These are phyloP conservation scores for Biston stratarius DNA, from an alignment of 2,888 invertebrate species.

Conservation along the genomic window DNA sequence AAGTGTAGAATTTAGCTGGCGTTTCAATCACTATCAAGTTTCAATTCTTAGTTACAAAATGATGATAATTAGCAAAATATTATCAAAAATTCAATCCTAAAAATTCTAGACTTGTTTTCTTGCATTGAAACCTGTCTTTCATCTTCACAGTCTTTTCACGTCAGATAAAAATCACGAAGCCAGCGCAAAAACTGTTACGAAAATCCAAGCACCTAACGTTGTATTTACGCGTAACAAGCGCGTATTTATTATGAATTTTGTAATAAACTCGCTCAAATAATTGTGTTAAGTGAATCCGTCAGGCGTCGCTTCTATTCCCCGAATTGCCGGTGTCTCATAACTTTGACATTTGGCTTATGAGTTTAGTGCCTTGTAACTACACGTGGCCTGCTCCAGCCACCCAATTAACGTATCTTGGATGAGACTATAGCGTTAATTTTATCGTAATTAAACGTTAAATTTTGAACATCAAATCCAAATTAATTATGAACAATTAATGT, in stretches of 20 bases:
- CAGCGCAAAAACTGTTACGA: constrained; percentile 18
- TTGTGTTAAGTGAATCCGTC: constrained; percentile 60
- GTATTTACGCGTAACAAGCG: constrained; percentile 16
- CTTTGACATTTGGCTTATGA: constrained; percentile 50
- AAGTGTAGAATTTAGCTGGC: too few relatives aligned
- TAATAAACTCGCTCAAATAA: constrained; percentile 39
- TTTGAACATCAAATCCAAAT: background rate
- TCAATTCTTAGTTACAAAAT: too few relatives aligned
- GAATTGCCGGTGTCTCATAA: constrained; percentile 53
- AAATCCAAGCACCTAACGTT: background rate
- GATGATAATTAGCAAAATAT: background rate
- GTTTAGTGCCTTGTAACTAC: constrained; percentile 45
- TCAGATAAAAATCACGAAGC: constrained; percentile 13
- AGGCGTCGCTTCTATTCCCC: constrained; percentile 43
- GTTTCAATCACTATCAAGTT: too few relatives aligned
- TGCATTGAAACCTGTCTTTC: constrained; percentile 10
- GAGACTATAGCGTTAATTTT: constrained; percentile 14
- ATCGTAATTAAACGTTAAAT: constrained; percentile 1
- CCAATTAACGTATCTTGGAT: constrained; percentile 48
- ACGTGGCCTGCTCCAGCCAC: constrained; percentile 30
- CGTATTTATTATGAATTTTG: constrained; percentile 4
- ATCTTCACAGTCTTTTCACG: constrained; percentile 21
- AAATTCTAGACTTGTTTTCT: constrained; percentile 6
- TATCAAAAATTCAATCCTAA: background rate
- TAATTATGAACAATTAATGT: too few relatives aligned